Percentiles rank a stretch among this genome's conserved stretches.
These are phyloP conservation scores for Heterohyrax brucei DNA, from an alignment of 2,797 vertebrate species.

Conservation along the genomic window DNA sequence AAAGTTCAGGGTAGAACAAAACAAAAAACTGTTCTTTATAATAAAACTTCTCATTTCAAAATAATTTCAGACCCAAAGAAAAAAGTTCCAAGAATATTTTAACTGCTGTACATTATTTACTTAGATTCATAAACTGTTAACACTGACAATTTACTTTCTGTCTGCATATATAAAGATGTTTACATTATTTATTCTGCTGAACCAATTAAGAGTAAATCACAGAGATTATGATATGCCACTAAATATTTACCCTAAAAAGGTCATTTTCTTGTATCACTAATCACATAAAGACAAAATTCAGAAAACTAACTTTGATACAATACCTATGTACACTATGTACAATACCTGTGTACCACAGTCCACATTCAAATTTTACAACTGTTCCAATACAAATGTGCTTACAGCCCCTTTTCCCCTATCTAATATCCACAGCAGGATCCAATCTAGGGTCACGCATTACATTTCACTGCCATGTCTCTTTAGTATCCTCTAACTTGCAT, in stretches of 20 bases:
- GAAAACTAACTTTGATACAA: slow-evolving; percentile 11
- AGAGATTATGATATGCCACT: background rate
- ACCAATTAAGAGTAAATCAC: slow-evolving; percentile 9
- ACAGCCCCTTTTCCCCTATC: background rate
- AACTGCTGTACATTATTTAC: background rate
- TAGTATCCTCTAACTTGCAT: background rate
- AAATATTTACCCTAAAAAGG: background rate
- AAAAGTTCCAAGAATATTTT: slow-evolving; percentile 5
- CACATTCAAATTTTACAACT: background rate
- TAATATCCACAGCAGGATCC: background rate
- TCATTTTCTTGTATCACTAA: slow-evolving; percentile 23
- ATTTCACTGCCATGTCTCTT: background rate
- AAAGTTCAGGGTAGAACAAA: slow-evolving; percentile 6
- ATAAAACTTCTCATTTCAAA: slow-evolving; percentile 23
- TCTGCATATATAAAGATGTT: background rate
- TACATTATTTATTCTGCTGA: slow-evolving; percentile 40
- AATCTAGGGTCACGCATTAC: background rate
- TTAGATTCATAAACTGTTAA: slow-evolving; percentile 7
- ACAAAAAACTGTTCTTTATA: slow-evolving; percentile 30
- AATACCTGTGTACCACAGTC: background rate
- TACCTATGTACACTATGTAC: too few relatives aligned
- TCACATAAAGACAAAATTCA: background rate
- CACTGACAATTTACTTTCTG: background rate
- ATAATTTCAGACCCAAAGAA: background rate
- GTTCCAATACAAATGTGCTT: background rate